Conservation (phyloP, 2,888 invertebrate genomes). For the Abrostola tripartita region DNA sequence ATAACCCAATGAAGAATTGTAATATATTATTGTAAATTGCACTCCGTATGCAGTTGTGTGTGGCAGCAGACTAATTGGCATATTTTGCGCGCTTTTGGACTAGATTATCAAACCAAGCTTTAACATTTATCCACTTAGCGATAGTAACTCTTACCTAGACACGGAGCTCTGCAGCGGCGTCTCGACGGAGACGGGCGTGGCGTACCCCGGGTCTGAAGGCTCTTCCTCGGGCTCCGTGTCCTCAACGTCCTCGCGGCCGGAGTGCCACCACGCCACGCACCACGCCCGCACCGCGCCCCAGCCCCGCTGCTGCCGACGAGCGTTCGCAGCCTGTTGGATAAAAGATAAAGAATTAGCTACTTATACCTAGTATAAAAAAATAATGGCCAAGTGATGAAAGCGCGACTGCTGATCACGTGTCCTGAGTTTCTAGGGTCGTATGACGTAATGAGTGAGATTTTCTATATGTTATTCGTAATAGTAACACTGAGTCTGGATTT, state of each 20-base stretch:
- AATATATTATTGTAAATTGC: too few relatives aligned
- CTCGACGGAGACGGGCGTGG: conserved; percentile 94
- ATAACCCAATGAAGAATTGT: too few relatives aligned
- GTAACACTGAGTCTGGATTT: too few relatives aligned
- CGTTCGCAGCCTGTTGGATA: conserved; percentile 63
- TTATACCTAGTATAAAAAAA: not conserved
- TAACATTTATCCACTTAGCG: not conserved
- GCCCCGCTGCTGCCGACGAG: conserved; percentile 75
- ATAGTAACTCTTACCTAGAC: conserved; percentile 89
- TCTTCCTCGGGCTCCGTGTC: conserved; percentile 94
- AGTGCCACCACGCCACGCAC: conserved; percentile 97
- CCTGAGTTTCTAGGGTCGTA: too few relatives aligned
- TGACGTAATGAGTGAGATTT: too few relatives aligned
- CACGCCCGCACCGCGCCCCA: conserved; percentile 90
- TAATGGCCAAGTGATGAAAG: not conserved
- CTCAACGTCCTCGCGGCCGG: conserved; percentile 94
- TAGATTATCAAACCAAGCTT: not conserved
- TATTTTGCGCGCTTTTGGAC: not conserved
- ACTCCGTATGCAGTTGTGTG: too few relatives aligned
- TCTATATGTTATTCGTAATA: too few relatives aligned
- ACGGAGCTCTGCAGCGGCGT: conserved; percentile 96
- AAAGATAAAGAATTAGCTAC: conserved; percentile 13
- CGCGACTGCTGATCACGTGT: too few relatives aligned
- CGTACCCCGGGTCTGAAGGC: conserved; percentile 92
- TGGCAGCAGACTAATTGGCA: not conserved